Conservation (phyloP, 2,113 vertebrate genomes). For the Leptobrachium leishanense region DNA sequence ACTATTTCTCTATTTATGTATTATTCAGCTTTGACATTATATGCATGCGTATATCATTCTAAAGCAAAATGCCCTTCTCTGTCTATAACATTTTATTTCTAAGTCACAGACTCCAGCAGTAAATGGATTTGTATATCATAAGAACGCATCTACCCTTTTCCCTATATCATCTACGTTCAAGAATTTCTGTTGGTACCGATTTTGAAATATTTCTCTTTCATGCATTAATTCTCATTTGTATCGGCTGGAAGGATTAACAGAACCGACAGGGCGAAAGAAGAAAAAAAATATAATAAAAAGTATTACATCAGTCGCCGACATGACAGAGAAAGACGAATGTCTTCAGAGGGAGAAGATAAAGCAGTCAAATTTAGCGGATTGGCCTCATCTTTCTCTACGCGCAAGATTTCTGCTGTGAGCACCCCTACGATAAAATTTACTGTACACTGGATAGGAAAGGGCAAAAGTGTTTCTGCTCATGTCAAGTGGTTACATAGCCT, state of each 20-base stretch:
- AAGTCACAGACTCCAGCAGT: neutral
- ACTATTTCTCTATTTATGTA: neutral
- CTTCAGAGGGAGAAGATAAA: constrained; percentile 12
- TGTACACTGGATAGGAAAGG: constrained; percentile 39
- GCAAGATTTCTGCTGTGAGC: constrained; percentile 22
- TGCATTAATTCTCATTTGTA: neutral
- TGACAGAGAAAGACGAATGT: constrained; percentile 3
- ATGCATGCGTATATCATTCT: constrained; percentile 10
- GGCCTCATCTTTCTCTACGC: constrained; percentile 19
- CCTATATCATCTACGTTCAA: neutral
- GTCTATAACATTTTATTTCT: constrained; percentile 1
- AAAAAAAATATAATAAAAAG: constrained; percentile 8
- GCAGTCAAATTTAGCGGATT: constrained; percentile 26
- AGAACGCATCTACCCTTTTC: neutral
- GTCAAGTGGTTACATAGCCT: constrained; percentile 54
- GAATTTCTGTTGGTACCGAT: neutral
- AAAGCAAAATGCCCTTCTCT: neutral
- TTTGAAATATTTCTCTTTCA: neutral
- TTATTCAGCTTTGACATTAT: constrained; percentile 13
- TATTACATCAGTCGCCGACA: neutral
- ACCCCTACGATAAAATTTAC: constrained; percentile 40
- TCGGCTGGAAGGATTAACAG: too few species aligned
- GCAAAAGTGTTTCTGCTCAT: constrained; percentile 36
- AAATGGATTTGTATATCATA: too few species aligned
- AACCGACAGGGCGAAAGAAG: neutral